Percentiles rank a stretch among this genome's conserved stretches.
phyloP scores from a whole-genome alignment of 2,797 vertebrate genomes.

The Cheirogaleus major region DNA sequence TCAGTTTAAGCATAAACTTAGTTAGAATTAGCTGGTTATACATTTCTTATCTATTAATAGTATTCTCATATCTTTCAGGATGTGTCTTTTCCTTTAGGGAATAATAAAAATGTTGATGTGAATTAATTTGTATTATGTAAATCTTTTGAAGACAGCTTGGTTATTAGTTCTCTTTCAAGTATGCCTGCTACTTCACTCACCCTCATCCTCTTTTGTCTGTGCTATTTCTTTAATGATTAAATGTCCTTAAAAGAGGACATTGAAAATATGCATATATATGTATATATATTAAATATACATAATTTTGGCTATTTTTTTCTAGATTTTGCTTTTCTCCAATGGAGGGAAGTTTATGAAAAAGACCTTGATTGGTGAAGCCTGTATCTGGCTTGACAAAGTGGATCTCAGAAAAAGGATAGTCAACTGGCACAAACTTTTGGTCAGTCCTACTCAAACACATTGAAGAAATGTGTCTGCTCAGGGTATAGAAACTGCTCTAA shows the following conservation, averaged over 20 bases:
- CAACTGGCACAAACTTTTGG: constrained; percentile 98
- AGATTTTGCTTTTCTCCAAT: constrained; percentile 98
- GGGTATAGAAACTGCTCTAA: constrained; percentile 76
- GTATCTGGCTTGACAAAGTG: constrained; percentile 99
- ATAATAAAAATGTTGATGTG: not conserved
- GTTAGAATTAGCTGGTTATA: not conserved
- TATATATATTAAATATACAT: not conserved
- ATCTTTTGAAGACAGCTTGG: not conserved
- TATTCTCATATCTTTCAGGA: not conserved
- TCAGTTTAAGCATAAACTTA: not conserved
- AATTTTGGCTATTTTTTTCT: constrained; percentile 43
- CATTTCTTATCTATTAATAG: not conserved
- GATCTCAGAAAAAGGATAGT: constrained; percentile 98
- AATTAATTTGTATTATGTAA: not conserved
- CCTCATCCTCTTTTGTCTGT: not conserved
- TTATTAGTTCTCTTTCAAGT: not conserved
- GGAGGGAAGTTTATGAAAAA: constrained; percentile 99
- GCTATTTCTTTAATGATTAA: not conserved
- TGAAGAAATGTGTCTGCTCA: constrained; percentile 84
- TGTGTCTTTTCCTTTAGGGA: constrained; percentile 1
- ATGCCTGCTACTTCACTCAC: not conserved
- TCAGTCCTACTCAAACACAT: constrained; percentile 93
- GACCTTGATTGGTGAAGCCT: constrained; percentile 98
- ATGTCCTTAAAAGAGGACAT: not conserved
- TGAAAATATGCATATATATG: not conserved